Evolutionary conservation across 2,888 invertebrate species (phyloP).

Genomic region (Xanthorhoe designata): DNA sequence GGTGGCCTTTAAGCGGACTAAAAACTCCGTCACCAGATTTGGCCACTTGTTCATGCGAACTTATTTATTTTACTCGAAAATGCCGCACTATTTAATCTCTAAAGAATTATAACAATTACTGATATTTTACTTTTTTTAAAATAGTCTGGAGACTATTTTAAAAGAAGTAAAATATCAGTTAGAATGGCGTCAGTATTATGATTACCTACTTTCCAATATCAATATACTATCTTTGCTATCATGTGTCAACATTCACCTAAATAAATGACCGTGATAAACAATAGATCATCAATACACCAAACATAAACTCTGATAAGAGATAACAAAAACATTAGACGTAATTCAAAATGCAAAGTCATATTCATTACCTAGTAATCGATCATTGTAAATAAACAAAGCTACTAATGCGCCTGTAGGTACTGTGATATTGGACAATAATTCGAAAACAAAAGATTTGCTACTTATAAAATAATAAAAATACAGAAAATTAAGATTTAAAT

Average conservation of each 20-base stretch:
- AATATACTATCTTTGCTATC: neutral
- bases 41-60: no score
- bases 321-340: neutral
- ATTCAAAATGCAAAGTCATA: neutral
- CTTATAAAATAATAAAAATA: neutral
- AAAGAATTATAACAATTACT: no score
- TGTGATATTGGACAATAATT: constrained; percentile 1
- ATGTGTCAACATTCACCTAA: neutral
- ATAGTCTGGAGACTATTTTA: no score
- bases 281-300: constrained; percentile 2
- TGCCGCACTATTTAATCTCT: no score
- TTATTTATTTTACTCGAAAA: no score
- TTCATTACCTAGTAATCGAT: constrained; percentile 8
- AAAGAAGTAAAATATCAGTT: no score
- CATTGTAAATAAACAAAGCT: neutral
- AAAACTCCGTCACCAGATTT: no score
- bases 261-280: neutral
- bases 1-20: no score
- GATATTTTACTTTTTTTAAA: no score
- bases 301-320: constrained; percentile 6
- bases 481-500: no score
- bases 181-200: neutral
- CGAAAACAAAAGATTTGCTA: neutral
- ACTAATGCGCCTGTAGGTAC: neutral
- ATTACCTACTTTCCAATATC: neutral